phyloP scores from a whole-genome alignment of 2,113 vertebrate species.

The Desmodus rotundus region DNA sequence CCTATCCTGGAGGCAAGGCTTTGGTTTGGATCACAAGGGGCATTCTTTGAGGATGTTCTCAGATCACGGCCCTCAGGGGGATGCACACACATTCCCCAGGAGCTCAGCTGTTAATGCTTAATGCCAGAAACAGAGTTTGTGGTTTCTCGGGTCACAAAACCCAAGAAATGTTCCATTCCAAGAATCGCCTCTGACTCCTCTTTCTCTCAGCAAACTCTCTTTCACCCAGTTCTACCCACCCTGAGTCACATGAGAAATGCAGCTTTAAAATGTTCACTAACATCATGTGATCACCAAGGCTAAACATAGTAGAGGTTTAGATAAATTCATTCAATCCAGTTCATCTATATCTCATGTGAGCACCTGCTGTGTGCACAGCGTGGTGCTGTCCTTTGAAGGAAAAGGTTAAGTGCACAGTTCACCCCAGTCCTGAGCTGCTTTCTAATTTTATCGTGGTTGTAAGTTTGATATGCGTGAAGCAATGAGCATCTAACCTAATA shows the following conservation, averaged over 20 bases:
- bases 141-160: not conserved
- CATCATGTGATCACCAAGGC: not conserved
- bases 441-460: not conserved
- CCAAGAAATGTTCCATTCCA: not conserved
- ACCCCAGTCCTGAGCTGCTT: not conserved
- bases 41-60: not conserved
- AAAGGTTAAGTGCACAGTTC: accelerated
- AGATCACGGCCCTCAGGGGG: accelerated
- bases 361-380: accelerated
- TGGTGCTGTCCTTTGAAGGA: no score
- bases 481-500: not conserved
- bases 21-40: not conserved
- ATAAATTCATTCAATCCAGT: no score
- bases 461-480: not conserved
- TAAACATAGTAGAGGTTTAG: not conserved
- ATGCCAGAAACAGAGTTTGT: not conserved
- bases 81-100: not conserved
- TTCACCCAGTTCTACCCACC: not conserved
- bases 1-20: accelerated
- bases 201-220: not conserved
- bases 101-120: not conserved
- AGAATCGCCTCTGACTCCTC: not conserved
- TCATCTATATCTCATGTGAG: accelerated
- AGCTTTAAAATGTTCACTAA: not conserved
- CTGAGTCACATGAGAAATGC: not conserved